Conservation (phyloP, 2,888 invertebrate genomes). For the Steinernema hermaphroditum region DNA sequence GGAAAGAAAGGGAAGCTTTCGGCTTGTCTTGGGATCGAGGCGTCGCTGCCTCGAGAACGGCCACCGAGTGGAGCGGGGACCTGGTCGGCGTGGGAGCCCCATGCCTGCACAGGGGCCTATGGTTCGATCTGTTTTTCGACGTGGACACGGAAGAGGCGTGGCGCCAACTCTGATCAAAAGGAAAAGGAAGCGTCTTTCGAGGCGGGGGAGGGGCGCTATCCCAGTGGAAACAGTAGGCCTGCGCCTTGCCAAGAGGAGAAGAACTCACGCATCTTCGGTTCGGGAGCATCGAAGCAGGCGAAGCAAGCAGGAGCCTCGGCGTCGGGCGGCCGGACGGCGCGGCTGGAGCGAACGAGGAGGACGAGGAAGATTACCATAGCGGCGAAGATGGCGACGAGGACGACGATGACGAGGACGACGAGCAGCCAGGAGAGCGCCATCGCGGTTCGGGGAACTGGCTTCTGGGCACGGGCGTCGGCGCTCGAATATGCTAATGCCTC, state of each 20-base stretch:
- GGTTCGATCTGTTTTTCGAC: too few relatives aligned
- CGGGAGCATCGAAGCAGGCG: not conserved
- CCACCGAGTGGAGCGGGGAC: too few relatives aligned
- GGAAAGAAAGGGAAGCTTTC: not conserved
- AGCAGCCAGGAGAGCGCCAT: conserved; percentile 19
- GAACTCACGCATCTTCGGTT: not conserved
- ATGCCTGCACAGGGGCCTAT: too few relatives aligned
- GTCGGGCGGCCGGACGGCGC: not conserved
- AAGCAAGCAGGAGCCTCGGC: not conserved
- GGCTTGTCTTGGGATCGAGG: too few relatives aligned
- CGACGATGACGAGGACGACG: conserved; percentile 21
- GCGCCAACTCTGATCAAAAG: too few relatives aligned
- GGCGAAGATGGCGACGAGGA: conserved; percentile 9
- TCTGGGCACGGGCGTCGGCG: not conserved
- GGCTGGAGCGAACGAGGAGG: conserved; percentile 7
- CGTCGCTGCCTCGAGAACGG: too few relatives aligned
- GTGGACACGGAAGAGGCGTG: too few relatives aligned
- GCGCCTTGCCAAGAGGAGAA: too few relatives aligned
- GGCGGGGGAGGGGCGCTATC: too few relatives aligned
- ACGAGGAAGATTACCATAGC: conserved; percentile 13
- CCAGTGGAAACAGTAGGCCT: too few relatives aligned
- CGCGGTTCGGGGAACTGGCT: not conserved
- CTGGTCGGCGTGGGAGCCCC: too few relatives aligned
- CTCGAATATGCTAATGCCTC: conserved; percentile 7
- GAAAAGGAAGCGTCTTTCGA: too few relatives aligned